Conservation (phyloP, 2,797 vertebrate genomes). For the Ambastaia sidthimunki region DNA sequence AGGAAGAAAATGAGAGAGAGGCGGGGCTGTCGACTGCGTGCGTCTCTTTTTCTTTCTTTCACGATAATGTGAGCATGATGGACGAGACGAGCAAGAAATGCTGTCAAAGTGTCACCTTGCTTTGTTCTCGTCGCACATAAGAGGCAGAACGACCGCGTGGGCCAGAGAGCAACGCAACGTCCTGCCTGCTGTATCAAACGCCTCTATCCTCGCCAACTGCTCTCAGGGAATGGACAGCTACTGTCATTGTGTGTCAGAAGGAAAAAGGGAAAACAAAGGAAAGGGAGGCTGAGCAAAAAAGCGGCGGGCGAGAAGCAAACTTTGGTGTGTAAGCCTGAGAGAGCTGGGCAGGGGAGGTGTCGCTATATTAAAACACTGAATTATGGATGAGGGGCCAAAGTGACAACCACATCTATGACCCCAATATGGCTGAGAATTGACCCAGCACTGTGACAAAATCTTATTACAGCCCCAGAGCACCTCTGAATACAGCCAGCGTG, state of each 20-base stretch:
- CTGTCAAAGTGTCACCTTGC: slow-evolving; percentile 60
- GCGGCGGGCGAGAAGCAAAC: not conserved
- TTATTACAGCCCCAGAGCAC: slow-evolving; percentile 69
- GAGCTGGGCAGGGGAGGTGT: slow-evolving; percentile 45
- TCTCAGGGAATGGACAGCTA: slow-evolving; percentile 38
- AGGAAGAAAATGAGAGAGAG: slow-evolving; percentile 24
- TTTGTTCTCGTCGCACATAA: slow-evolving; percentile 55
- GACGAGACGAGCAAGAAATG: slow-evolving; percentile 42
- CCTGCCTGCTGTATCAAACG: slow-evolving; percentile 39
- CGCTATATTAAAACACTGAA: slow-evolving; percentile 63
- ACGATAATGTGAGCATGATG: slow-evolving; percentile 58
- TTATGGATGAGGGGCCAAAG: slow-evolving; percentile 66
- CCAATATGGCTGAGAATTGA: slow-evolving; percentile 73
- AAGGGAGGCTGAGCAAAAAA: slow-evolving; percentile 20
- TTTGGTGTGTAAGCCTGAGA: slow-evolving; percentile 15
- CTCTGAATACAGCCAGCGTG: slow-evolving; percentile 29
- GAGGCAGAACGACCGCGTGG: slow-evolving; percentile 53
- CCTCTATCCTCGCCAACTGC: slow-evolving; percentile 21
- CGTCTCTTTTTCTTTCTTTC: slow-evolving; percentile 25
- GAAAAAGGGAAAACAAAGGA: slow-evolving; percentile 23
- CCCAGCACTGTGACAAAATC: slow-evolving; percentile 76
- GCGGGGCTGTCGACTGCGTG: slow-evolving; percentile 28
- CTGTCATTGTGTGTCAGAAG: slow-evolving; percentile 37
- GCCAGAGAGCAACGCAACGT: slow-evolving; percentile 20
- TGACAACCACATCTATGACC: slow-evolving; percentile 63